phyloP scores from a whole-genome alignment of 2,113 vertebrate species.

The Ammodramus savannarum region DNA sequence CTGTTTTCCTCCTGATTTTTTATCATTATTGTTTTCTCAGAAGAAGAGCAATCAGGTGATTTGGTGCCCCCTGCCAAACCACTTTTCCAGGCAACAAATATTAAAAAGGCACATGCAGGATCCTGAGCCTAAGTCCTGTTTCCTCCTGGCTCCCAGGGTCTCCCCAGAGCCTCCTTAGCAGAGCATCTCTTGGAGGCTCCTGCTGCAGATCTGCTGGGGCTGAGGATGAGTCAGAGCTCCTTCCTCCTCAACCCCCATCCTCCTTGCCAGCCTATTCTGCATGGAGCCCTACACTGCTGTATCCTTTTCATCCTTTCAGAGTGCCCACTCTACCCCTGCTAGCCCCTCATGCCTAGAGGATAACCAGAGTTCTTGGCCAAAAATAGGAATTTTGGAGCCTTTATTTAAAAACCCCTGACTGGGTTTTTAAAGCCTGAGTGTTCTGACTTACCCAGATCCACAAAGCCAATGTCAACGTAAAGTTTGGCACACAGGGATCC shows the following conservation, averaged over 20 bases:
- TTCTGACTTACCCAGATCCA: slow-evolving; percentile 83
- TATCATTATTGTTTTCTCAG: not conserved
- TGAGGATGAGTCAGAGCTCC: not conserved
- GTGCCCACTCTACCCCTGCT: not conserved
- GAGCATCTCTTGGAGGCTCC: not conserved
- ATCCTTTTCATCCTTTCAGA: not conserved
- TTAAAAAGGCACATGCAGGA: not conserved
- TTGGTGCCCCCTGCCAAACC: not conserved
- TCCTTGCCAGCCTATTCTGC: not conserved
- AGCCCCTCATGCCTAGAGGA: not conserved
- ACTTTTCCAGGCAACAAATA: not conserved
- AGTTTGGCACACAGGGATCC: slow-evolving; percentile 90
- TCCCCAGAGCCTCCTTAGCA: not conserved
- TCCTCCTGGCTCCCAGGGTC: not conserved
- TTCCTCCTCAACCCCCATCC: not conserved
- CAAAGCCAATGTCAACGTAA: slow-evolving; percentile 90
- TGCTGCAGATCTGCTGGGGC: not conserved
- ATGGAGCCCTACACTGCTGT: not conserved
- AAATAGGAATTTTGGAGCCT: not conserved
- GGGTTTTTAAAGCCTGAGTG: not conserved
- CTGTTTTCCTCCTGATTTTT: not conserved
- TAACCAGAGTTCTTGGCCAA: not conserved
- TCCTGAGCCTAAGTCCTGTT: not conserved
- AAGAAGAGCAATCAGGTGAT: not conserved
- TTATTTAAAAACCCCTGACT: too few species aligned